phyloP scores from a whole-genome alignment of 2,888 invertebrate genomes.

The Erynnis tages region DNA sequence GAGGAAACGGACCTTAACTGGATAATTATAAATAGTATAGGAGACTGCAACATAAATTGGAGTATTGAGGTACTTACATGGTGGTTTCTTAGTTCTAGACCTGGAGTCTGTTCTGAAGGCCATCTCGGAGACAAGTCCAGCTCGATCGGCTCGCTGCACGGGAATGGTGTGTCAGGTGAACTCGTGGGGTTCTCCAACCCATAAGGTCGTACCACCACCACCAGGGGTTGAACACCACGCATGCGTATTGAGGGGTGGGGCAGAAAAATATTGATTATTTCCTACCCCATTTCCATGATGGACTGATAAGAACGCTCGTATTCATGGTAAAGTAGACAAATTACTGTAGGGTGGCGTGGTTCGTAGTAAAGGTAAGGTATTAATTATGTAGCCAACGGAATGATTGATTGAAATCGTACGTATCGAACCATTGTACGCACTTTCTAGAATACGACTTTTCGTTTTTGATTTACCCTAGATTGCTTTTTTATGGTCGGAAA shows the following conservation, averaged over 20 bases:
- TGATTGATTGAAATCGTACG: conserved; percentile 67
- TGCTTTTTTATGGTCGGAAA: conserved; percentile 24
- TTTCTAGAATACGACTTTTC: conserved; percentile 12
- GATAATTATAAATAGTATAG: not conserved
- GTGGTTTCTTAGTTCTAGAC: conserved; percentile 34
- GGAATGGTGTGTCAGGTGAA: conserved; percentile 62
- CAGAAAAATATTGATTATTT: conserved; percentile 72
- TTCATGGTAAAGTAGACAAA: conserved; percentile 66
- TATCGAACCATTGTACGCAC: conserved; percentile 37
- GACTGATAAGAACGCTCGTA: conserved; percentile 63
- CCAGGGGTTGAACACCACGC: conserved; percentile 62
- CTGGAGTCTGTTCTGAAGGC: conserved; percentile 8
- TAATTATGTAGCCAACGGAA: conserved; percentile 71
- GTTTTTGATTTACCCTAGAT: conserved; percentile 26
- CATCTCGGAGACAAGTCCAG: conserved; percentile 18
- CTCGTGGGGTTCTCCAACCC: conserved; percentile 56
- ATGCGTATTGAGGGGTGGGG: conserved; percentile 70
- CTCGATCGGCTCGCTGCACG: conserved; percentile 36
- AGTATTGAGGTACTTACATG: conserved; percentile 39
- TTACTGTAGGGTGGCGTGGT: conserved; percentile 57
- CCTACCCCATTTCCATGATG: conserved; percentile 67
- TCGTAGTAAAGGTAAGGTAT: conserved; percentile 50
- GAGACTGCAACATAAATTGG: not conserved
- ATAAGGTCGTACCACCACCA: conserved; percentile 68
- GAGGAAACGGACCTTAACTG: not conserved